phyloP scores from a whole-genome alignment of 2,113 vertebrate genomes.

The Plectropomus leopardus region DNA sequence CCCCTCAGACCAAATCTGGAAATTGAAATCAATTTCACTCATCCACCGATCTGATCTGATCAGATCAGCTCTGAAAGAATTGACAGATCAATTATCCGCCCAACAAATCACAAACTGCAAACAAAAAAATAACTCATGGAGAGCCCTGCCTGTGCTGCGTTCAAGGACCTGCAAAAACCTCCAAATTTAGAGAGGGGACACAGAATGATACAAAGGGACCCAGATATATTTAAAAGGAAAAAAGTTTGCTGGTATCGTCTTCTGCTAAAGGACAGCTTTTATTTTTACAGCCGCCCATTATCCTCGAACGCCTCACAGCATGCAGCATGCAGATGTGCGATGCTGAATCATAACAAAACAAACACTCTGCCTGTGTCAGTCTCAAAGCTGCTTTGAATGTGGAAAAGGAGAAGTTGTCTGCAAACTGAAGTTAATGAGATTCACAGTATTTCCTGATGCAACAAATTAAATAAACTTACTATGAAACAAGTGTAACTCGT shows the following conservation, averaged over 20 bases:
- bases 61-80: too few species aligned
- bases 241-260: too few species aligned
- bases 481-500: not conserved
- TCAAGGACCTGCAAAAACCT: too few species aligned
- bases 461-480: not conserved
- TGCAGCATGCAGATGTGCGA: slow-evolving; percentile 23
- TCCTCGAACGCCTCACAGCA: slow-evolving; percentile 25
- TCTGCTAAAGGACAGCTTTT: not conserved
- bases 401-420: not conserved
- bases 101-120: too few species aligned
- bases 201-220: too few species aligned
- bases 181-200: too few species aligned
- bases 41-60: too few species aligned
- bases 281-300: not conserved
- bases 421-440: not conserved
- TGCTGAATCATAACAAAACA: slow-evolving; percentile 19
- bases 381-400: not conserved
- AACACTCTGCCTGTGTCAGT: not conserved
- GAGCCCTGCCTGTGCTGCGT: too few species aligned
- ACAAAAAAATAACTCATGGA: too few species aligned
- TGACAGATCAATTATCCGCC: too few species aligned
- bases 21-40: not conserved
- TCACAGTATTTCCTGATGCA: not conserved
- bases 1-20: not conserved
- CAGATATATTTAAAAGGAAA: too few species aligned